A percentile compares a stretch with the other conserved stretches of the same genome.
These are phyloP conservation scores for Drosophila pseudoananassae DNA, from an alignment of 1,140 invertebrate species.

Conservation along the genomic window DNA sequence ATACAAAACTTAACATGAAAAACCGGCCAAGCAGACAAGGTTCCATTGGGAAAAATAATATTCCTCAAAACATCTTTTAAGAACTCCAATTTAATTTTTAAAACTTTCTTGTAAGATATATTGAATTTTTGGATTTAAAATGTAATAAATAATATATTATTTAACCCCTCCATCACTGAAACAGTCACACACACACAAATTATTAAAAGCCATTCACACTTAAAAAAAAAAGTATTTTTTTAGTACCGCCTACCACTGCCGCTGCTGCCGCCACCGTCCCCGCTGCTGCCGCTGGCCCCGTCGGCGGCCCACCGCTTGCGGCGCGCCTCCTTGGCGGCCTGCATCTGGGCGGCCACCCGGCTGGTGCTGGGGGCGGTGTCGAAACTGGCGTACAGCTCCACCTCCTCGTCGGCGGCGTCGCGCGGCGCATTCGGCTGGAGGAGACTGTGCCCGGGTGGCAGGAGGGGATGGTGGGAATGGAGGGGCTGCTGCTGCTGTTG, in stretches of 20 bases:
- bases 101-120: too few relatives aligned
- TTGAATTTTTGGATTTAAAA: too few relatives aligned
- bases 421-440: conserved; percentile 38
- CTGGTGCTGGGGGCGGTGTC: conserved; percentile 72
- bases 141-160: background rate
- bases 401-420: conserved; percentile 75
- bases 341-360: conserved; percentile 80
- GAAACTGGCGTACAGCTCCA: conserved; percentile 78
- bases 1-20: too few relatives aligned
- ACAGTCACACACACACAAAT: background rate
- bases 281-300: conserved; percentile 76
- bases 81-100: too few relatives aligned
- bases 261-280: conserved; percentile 59
- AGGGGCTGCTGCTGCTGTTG: conserved; percentile 41
- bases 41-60: too few relatives aligned
- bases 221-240: conserved; percentile 9
- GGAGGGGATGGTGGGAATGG: background rate
- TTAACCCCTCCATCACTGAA: background rate
- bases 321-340: conserved; percentile 75
- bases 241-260: conserved; percentile 67
- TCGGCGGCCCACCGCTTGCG: conserved; percentile 75
- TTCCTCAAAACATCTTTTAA: too few relatives aligned
- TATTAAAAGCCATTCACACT: background rate
- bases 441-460: background rate
- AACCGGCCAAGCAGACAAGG: too few relatives aligned